These are phyloP conservation scores for Pemphredon lugubris DNA, from an alignment of 2,888 invertebrate genomes.

Conservation along the genomic window DNA sequence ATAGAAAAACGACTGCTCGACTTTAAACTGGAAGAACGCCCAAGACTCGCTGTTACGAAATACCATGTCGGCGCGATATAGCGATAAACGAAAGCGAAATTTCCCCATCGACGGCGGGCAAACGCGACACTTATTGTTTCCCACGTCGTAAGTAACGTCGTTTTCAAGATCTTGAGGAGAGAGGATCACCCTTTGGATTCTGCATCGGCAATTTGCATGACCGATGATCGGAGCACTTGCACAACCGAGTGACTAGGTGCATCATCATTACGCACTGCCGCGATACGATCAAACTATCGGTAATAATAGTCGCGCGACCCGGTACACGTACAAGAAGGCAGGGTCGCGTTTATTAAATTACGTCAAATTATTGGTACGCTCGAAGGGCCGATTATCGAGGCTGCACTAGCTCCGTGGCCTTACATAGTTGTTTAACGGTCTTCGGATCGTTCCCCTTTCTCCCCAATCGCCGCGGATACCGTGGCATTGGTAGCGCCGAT, in stretches of 20 bases:
- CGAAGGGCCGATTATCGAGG: conserved; percentile 53
- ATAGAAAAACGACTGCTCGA: too few relatives aligned
- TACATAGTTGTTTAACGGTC: conserved; percentile 41
- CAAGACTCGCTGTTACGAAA: too few relatives aligned
- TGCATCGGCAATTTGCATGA: conserved; percentile 72
- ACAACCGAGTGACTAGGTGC: conserved; percentile 68
- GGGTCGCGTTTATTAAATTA: conserved; percentile 79
- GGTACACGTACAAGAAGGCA: conserved; percentile 54
- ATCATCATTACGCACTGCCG: conserved; percentile 76
- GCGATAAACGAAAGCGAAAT: neutral
- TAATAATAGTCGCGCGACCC: conserved; percentile 75
- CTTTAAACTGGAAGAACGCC: too few relatives aligned
- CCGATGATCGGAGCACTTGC: conserved; percentile 71
- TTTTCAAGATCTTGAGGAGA: conserved; percentile 19
- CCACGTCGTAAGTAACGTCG: conserved; percentile 24
- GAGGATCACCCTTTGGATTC: conserved; percentile 30
- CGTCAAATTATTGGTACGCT: conserved; percentile 76
- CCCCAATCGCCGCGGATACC: conserved; percentile 16
- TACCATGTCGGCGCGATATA: too few relatives aligned
- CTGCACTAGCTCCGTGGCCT: conserved; percentile 19
- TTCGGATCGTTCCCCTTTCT: conserved; percentile 48
- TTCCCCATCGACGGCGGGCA: too few relatives aligned
- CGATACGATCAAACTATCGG: conserved; percentile 79
- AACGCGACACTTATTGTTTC: conserved; percentile 34
- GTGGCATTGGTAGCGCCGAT: neutral